Evolutionary conservation across 2,888 invertebrate genomes (phyloP), one percentile per base, ranked within the genome.

Genomic region (Eurytoma californica): DNA sequence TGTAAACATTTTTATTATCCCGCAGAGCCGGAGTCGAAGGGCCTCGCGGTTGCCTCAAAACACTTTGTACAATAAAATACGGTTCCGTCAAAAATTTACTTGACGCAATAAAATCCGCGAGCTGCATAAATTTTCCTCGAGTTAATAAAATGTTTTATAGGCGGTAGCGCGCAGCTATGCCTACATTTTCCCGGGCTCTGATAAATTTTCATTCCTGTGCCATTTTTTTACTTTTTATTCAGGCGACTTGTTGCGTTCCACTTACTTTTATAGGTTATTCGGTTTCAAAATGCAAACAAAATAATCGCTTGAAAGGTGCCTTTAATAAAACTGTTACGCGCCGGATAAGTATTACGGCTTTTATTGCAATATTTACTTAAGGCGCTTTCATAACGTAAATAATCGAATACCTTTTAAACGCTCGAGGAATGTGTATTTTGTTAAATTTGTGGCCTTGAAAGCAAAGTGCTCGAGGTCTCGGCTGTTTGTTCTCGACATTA

Each of bases 91-190:
- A 14, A 30, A 61, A n/a, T 16, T 28, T 39, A 53, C 47, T 24
- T 51, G n/a, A 28, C 61, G 51, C 24, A 53, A 73, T 47, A 66
- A 66, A 39, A 73, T 20, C 20, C 24, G 57, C 60, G 49, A 66
- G 65, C 57, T 58, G 49, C 28, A 30, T 74, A 66, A 74, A 67
- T 74, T 74, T 67, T 58, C 58, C 51, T 66, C 49, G 58, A 74
- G 47, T 74, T 51, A 49, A 66, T 74, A 74, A 74, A 74, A 74
- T 58, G n/a, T 74, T 74, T 74, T 74, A 74, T 28, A 18, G 55
- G 3, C 63, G 55, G 14, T 16, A n/a, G 24, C 24, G 60, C 57
- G 18, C 20, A 9, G 20, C 5, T 28, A 30, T 61, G 28, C 30
- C 14, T 28, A 1, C n/a, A n/a, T n/a, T 61, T n/a, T 30, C 61